These are phyloP conservation scores for Tenualosa ilisha DNA, from an alignment of 2,797 vertebrate species.

Conservation along the genomic window DNA sequence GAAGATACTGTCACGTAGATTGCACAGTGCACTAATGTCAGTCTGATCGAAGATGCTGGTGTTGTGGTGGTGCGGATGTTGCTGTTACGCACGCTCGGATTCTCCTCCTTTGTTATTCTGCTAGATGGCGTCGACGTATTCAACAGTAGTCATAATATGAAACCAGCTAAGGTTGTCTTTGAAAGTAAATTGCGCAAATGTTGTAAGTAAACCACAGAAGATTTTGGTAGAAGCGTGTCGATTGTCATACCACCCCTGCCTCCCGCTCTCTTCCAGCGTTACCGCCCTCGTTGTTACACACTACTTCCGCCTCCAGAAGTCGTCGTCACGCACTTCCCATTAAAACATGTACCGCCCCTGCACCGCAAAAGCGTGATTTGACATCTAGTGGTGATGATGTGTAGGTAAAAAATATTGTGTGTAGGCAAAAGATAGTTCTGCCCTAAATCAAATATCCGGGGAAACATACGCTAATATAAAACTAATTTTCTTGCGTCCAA, in stretches of 20 bases:
- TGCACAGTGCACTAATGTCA: constrained; percentile 20
- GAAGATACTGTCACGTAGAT: constrained; percentile 11
- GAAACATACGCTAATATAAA: too few relatives aligned
- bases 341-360: constrained; percentile 19
- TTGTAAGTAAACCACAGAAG: background rate
- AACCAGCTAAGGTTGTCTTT: background rate
- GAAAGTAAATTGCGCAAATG: background rate
- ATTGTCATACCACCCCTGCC: constrained; percentile 33
- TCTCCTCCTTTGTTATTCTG: constrained; percentile 5
- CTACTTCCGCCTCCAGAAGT: constrained; percentile 42
- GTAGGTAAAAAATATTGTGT: background rate
- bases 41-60: constrained; percentile 30
- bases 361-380: background rate
- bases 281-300: constrained; percentile 34
- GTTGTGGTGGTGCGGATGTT: constrained; percentile 26
- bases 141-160: background rate
- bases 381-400: constrained; percentile 10
- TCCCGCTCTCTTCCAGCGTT: constrained; percentile 44
- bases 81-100: constrained; percentile 25
- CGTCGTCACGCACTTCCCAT: constrained; percentile 44
- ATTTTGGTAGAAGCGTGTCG: constrained; percentile 25
- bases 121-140: constrained; percentile 2
- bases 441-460: too few relatives aligned
- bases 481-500: too few relatives aligned
- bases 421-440: background rate